phyloP scores from a whole-genome alignment of 2,888 invertebrate species.

The Caenorhabditis sinica region DNA sequence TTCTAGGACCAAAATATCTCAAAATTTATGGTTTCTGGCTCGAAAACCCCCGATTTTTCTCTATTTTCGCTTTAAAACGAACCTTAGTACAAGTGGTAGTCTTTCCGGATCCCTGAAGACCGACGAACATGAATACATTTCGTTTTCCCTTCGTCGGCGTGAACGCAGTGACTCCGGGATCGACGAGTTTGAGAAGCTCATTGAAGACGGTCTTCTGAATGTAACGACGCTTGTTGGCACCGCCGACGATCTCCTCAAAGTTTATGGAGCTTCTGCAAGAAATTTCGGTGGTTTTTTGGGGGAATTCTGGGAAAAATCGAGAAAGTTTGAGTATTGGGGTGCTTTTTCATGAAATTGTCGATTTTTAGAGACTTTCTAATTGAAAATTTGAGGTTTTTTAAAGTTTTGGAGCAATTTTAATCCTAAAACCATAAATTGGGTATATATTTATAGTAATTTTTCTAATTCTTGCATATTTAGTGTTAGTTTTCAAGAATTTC shows the following conservation, averaged over 20 bases:
- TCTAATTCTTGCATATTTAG: too few relatives aligned
- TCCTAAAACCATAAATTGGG: too few relatives aligned
- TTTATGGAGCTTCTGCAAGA: constrained; percentile 88
- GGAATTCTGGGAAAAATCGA: too few relatives aligned
- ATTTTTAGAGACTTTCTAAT: background rate
- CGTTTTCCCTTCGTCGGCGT: constrained; percentile 95
- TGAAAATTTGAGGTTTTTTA: too few relatives aligned
- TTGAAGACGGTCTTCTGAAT: constrained; percentile 98
- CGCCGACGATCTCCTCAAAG: constrained; percentile 98
- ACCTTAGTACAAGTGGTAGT: constrained; percentile 98
- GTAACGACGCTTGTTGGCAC: constrained; percentile 97
- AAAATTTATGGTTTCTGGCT: background rate
- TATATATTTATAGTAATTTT: too few relatives aligned
- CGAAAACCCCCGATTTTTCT: background rate
- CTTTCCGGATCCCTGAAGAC: constrained; percentile 98
- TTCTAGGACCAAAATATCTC: too few relatives aligned
- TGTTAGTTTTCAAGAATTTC: too few relatives aligned
- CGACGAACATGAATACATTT: constrained; percentile 99
- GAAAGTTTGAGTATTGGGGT: constrained; percentile 4
- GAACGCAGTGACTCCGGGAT: constrained; percentile 97
- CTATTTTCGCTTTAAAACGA: background rate
- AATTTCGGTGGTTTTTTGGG: background rate
- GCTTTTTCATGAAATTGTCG: background rate
- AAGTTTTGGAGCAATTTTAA: too few relatives aligned
- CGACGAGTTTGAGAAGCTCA: constrained; percentile 94